Base-by-base conservation (phyloP, 2,113 vertebrate genomes). In the Cranoglanis bouderius region DNA sequence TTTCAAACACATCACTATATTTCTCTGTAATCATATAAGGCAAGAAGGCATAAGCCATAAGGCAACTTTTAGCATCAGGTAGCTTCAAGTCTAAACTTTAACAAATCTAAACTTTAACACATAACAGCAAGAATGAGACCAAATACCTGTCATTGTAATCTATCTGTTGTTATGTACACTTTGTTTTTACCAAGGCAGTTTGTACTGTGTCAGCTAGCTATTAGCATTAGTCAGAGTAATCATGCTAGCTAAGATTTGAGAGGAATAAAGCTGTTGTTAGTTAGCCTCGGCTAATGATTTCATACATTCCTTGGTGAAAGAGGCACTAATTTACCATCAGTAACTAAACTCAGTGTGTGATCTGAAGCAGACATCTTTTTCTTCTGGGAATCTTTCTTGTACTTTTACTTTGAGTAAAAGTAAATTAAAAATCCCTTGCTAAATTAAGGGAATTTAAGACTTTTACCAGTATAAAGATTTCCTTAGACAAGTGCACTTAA, bases 221-320 rank as follows among this genome's bases (percentile, higher is more conserved):
- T 82, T 82, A 82, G 29, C 7, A 35, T 80, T 7, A 80, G 12
- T n/a, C n/a, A 18, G 43, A 78, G 78, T 55, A n/a, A 81, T 55
- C 49, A 35, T 55, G 51, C 51, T 21, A 82, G 51, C n/a, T 57
- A 82, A 82, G 1, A 32, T 82, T 57, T 35, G 80, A 38, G 51
- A 35, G 78, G 53, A 82, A 57, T 57, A 82, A 82, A 57, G 51
- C 51, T 82, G 49, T 21, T 55, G n/a, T 35, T 82, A 57, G 46
- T 81, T 81, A 53, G n/a, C 16, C 77, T 81, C 32, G 49, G n/a
- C 51, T 82, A 35, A 82, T 57, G 78, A 57, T 82, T 82, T 9
- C 13, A 35, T 35, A 38, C n/a, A 35, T 57, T 32, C 5, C 46
- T 80, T 80, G 6, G 49, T 80, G 6, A 53, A 53, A 35, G n/a